A percentile compares a stretch with the other conserved stretches of the same genome.
These are phyloP conservation scores for Nemotelus pantherinus DNA, from an alignment of 2,888 invertebrate species.

Conservation along the genomic window DNA sequence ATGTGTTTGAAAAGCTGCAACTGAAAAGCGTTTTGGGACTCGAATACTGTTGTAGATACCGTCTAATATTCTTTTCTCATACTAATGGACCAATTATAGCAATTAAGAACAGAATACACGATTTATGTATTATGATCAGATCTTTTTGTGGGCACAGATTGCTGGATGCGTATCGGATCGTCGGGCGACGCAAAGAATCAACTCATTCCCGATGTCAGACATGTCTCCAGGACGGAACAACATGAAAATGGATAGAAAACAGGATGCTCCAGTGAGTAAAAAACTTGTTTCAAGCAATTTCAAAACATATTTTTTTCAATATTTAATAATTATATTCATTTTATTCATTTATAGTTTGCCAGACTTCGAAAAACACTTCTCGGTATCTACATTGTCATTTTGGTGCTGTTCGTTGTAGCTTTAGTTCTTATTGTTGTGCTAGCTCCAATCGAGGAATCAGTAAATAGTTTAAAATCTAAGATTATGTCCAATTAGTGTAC, in stretches of 20 bases:
- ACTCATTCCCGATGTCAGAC: constrained; percentile 88
- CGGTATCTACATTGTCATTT: constrained; percentile 79
- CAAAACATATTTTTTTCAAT: constrained; percentile 5
- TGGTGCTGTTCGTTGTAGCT: constrained; percentile 74
- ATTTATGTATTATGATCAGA: constrained; percentile 54
- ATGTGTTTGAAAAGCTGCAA: not conserved
- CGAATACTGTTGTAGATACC: constrained; percentile 43
- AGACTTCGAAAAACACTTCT: constrained; percentile 80
- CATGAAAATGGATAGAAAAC: constrained; percentile 75
- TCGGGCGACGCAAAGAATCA: constrained; percentile 76
- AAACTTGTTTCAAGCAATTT: not conserved
- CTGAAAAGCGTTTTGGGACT: constrained; percentile 31
- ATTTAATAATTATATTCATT: not conserved
- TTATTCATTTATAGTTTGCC: constrained; percentile 72
- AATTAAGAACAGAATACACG: constrained; percentile 25
- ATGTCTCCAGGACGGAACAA: constrained; percentile 71
- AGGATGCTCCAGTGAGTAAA: constrained; percentile 79
- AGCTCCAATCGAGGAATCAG: constrained; percentile 77
- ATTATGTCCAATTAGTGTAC: constrained; percentile 43
- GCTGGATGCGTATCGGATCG: constrained; percentile 81
- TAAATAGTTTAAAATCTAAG: constrained; percentile 56
- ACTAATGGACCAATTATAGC: constrained; percentile 40
- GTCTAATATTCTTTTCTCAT: constrained; percentile 49
- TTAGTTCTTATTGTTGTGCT: constrained; percentile 79
- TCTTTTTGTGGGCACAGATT: constrained; percentile 70